Conservation (phyloP, 92 coral and sea anemone species). For the Porites evermanni region DNA sequence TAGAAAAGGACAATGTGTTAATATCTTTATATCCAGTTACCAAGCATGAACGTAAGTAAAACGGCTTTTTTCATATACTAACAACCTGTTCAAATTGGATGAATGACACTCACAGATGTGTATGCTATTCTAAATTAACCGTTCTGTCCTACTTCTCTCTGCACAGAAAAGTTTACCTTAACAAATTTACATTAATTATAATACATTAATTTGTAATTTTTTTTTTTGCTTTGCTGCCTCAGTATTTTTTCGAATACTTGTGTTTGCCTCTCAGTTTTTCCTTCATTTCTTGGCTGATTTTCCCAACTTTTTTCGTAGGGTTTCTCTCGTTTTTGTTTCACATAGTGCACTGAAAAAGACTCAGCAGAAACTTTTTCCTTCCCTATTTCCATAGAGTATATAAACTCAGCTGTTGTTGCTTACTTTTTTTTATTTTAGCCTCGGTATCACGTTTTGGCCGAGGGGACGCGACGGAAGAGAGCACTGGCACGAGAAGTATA, state of each 20-base stretch:
- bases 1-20: slow-evolving; percentile 37
- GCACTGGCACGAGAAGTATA: slow-evolving; percentile 49
- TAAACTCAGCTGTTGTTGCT: too few relatives aligned
- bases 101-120: too few relatives aligned
- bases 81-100: too few relatives aligned
- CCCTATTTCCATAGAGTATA: not conserved
- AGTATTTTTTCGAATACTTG: too few relatives aligned
- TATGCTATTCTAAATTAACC: too few relatives aligned
- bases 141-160: too few relatives aligned
- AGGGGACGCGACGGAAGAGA: slow-evolving; percentile 78
- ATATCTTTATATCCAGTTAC: slow-evolving; percentile 45
- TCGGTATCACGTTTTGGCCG: slow-evolving; percentile 86
- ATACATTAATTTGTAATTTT: too few relatives aligned
- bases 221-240: too few relatives aligned
- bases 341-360: not conserved
- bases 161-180: too few relatives aligned
- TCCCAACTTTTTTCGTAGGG: not conserved
- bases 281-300: too few relatives aligned
- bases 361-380: not conserved
- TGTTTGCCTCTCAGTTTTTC: too few relatives aligned
- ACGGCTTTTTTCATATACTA: not conserved
- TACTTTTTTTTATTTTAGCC: slow-evolving; percentile 42
- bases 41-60: slow-evolving; percentile 52
- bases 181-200: too few relatives aligned
- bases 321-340: not conserved